phyloP scores from a whole-genome alignment of 2,113 vertebrate species.

The Cranoglanis bouderius region DNA sequence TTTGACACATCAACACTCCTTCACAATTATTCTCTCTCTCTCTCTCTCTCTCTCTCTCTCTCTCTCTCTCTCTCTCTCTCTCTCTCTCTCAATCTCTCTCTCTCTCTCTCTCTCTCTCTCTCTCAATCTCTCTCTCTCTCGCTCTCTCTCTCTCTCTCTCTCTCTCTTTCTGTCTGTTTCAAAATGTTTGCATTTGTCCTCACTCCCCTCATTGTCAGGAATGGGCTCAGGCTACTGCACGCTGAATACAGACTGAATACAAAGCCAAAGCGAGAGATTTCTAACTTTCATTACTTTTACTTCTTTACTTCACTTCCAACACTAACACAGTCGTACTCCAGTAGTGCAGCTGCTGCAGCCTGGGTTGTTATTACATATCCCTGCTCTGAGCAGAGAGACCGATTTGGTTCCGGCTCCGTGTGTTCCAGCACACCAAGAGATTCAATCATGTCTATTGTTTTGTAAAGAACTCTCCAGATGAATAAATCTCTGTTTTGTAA shows the following conservation, averaged over 20 bases:
- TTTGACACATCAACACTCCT: slow-evolving; percentile 65
- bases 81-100: slow-evolving; percentile 18
- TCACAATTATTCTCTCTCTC: not conserved
- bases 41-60: not conserved
- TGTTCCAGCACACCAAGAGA: not conserved
- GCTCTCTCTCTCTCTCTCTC: too few species aligned
- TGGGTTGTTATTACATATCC: slow-evolving; percentile 28
- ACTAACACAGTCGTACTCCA: not conserved
- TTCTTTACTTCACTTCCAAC: slow-evolving; percentile 16
- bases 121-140: too few species aligned
- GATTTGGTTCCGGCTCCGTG: slow-evolving; percentile 8
- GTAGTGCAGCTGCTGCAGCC: slow-evolving; percentile 31
- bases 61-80: not conserved
- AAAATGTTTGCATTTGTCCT: not conserved
- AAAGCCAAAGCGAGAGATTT: not conserved
- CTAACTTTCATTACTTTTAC: not conserved
- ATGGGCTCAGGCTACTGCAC: not conserved
- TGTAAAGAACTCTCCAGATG: slow-evolving; percentile 7
- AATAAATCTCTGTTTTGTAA: slow-evolving; percentile 7
- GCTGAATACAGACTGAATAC: not conserved
- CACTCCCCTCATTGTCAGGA: not conserved
- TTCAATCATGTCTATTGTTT: not conserved
- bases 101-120: not conserved
- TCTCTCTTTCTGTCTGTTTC: not conserved
- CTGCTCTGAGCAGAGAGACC: not conserved